Evolutionary conservation across 2,797 vertebrate genomes (phyloP), one percentile per base, ranked within the genome.

Genomic region (Acrocephalus scirpaceus): DNA sequence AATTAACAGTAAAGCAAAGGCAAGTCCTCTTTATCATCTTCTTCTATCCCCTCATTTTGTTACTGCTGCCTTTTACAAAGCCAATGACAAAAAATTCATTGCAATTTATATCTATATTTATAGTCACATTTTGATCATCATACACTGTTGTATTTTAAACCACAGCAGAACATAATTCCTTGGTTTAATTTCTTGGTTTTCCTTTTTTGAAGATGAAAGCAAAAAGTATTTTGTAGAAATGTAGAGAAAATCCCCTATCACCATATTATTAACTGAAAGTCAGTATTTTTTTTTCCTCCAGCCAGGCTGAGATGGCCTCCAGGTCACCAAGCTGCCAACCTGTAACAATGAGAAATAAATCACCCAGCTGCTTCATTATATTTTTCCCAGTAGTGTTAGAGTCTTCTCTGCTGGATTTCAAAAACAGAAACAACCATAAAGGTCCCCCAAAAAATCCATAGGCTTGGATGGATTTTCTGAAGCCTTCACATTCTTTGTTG

Each of bases 341-440:
- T 66, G 16, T 66, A 88, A 83, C 30, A 60, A 36, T 60, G 51
- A 84, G 38, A 88, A 92, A 95, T 86, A 92, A 81, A 88, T 90
- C n/a, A 88, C 32, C 26, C 44, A 76, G 26, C 16, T 70, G 26
- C 30, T 84, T 91, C 53, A 1, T 69, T 80, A 38, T 36, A 48
- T 9, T 84, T 96, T 96, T 61, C 47, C 22, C 7, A 18, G 44
- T 7, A 23, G 23, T 38, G n/a, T 25, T 69, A 42, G 47, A 86
- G 56, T 75, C 66, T 88, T 16, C 13, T 44, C 29, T 51, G 18
- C 22, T 66, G 73, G 10, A 21, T 75, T 94, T 91, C 56, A 79
- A 64, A 83, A 92, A 4, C 20, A 92, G 38, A 73, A 76, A 34
- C 2, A 57, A 44, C 4, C 13, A 27, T 45, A 69, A 86, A 75